These are phyloP conservation scores for Drosophila neotestacea DNA, from an alignment of 2,888 invertebrate species.

Conservation along the genomic window DNA sequence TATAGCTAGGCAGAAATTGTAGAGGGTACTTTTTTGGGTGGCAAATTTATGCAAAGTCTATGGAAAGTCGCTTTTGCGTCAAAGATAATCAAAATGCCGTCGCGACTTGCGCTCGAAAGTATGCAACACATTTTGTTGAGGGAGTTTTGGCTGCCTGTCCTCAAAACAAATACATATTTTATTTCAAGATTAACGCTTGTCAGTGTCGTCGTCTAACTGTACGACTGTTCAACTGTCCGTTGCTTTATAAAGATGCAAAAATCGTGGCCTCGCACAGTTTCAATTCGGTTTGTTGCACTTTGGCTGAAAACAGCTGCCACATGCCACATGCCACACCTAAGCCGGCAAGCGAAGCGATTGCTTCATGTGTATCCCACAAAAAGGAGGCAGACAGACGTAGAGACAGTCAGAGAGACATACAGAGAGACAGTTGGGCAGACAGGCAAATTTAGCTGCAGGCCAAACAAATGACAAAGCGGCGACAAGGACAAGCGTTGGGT, in stretches of 20 bases:
- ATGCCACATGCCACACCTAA: slow-evolving; percentile 78
- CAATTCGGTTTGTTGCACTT: slow-evolving; percentile 79
- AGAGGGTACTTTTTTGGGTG: slow-evolving; percentile 36
- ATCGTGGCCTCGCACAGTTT: slow-evolving; percentile 50
- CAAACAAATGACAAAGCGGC: slow-evolving; percentile 76
- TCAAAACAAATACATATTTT: slow-evolving; percentile 73
- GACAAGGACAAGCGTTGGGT: slow-evolving; percentile 31
- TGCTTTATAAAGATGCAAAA: slow-evolving; percentile 63
- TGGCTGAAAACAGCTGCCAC: slow-evolving; percentile 69
- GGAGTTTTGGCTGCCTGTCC: slow-evolving; percentile 30
- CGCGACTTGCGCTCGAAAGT: slow-evolving; percentile 56
- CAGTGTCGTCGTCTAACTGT: slow-evolving; percentile 38
- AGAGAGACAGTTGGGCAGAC: slow-evolving; percentile 39
- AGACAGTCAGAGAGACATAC: slow-evolving; percentile 19
- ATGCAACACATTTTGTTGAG: slow-evolving; percentile 67
- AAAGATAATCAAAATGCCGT: slow-evolving; percentile 68
- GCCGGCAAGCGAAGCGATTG: slow-evolving; percentile 41
- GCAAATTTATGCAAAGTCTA: slow-evolving; percentile 79
- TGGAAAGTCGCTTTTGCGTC: slow-evolving; percentile 70
- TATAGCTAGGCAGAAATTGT: slow-evolving; percentile 16
- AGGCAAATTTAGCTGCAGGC: slow-evolving; percentile 77
- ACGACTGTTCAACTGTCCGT: slow-evolving; percentile 15
- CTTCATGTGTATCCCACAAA: slow-evolving; percentile 45
- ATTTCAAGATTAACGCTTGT: slow-evolving; percentile 77
- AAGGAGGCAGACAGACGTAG: slow-evolving; percentile 20